Conservation (phyloP, 2,797 vertebrate species). For the Sardinella longiceps region DNA sequence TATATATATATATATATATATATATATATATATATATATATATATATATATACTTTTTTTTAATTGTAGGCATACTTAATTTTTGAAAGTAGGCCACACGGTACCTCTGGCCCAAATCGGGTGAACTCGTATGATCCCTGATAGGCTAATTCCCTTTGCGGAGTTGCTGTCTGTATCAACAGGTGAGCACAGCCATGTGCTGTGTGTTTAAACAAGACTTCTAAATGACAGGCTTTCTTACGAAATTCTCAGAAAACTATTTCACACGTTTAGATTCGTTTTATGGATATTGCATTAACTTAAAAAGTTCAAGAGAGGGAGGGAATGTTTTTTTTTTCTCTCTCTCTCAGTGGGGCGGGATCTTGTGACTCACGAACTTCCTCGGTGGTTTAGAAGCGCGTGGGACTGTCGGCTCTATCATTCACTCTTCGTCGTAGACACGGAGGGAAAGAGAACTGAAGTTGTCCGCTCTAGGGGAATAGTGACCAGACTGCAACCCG, state of each 20-base stretch:
- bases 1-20: no score
- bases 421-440: constrained; percentile 54
- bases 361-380: constrained; percentile 81
- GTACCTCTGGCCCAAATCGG: not conserved
- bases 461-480: constrained; percentile 37
- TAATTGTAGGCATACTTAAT: not conserved
- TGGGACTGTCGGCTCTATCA: constrained; percentile 70
- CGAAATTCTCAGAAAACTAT: not conserved
- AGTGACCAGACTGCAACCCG: constrained; percentile 27
- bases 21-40: no score
- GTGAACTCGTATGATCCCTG: not conserved
- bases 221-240: not conserved
- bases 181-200: not conserved
- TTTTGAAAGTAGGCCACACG: not conserved
- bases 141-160: not conserved
- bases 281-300: not conserved
- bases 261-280: not conserved
- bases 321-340: constrained; percentile 51
- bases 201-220: not conserved
- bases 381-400: constrained; percentile 71
- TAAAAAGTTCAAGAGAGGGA: constrained; percentile 40
- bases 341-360: constrained; percentile 67
- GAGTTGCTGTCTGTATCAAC: not conserved
- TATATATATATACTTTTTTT: no score
- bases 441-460: constrained; percentile 41